Evolutionary conservation across 64 coral and sea anemone species (phyloP).

Genomic region (Porites australiensis): DNA sequence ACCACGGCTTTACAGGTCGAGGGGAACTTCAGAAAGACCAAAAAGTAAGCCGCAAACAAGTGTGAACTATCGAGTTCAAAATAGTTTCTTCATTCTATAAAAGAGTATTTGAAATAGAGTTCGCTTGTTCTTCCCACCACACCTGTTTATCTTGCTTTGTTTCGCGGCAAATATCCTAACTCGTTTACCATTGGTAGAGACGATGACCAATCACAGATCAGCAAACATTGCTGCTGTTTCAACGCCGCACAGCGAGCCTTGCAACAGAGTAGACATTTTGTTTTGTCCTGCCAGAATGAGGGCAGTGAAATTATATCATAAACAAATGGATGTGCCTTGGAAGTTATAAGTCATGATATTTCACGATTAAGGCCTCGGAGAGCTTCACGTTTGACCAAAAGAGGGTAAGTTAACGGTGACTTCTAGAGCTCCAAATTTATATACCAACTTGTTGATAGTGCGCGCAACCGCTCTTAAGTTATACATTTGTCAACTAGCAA

Average conservation of each 20-base stretch:
- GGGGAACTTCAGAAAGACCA: too few relatives aligned
- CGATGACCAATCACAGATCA: slow-evolving; percentile 25
- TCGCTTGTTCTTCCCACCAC: not conserved
- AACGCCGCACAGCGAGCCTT: slow-evolving; percentile 28
- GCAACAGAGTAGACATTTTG: slow-evolving; percentile 54
- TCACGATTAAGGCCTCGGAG: slow-evolving; percentile 16
- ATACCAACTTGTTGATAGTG: slow-evolving; percentile 41
- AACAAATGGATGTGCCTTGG: slow-evolving; percentile 54
- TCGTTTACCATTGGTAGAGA: slow-evolving; percentile 18
- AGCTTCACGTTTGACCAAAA: slow-evolving; percentile 18
- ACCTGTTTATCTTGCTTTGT: slow-evolving; percentile 40
- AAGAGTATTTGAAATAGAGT: too few relatives aligned
- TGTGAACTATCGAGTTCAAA: too few relatives aligned
- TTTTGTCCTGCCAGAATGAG: slow-evolving; percentile 51
- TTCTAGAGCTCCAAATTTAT: slow-evolving; percentile 9
- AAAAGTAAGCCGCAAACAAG: too few relatives aligned
- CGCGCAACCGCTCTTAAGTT: slow-evolving; percentile 19
- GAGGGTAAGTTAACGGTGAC: slow-evolving; percentile 22
- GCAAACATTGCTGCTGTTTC: slow-evolving; percentile 56
- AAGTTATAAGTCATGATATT: slow-evolving; percentile 19
- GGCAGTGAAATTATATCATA: slow-evolving; percentile 34
- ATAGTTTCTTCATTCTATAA: too few relatives aligned
- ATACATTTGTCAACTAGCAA: slow-evolving; percentile 49
- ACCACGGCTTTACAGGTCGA: too few relatives aligned
- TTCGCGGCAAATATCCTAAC: slow-evolving; percentile 49